Conservation (phyloP, 2,888 invertebrate genomes). For the Amphimallon solstitiale region DNA sequence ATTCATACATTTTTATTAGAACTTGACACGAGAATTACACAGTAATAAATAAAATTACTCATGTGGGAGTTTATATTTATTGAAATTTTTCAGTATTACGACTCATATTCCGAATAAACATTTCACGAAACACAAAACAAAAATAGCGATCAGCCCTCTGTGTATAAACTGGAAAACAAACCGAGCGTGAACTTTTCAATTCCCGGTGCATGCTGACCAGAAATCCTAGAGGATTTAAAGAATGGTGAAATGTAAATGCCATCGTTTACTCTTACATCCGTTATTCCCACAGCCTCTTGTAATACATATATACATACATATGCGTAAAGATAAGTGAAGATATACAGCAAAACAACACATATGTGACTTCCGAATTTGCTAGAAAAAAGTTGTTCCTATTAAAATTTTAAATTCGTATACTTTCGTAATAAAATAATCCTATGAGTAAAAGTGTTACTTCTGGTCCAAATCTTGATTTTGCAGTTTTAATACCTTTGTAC, state of each 20-base stretch:
- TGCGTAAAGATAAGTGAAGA: no score
- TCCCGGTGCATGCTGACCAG: neutral
- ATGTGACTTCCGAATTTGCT: no score
- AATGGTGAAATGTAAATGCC: neutral
- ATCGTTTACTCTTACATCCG: neutral
- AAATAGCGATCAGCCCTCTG: neutral
- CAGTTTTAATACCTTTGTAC: no score
- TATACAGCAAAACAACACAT: no score
- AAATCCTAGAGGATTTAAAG: slow-evolving; percentile 4
- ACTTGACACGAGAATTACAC: no score
- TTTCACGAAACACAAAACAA: neutral
- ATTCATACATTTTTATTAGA: no score
- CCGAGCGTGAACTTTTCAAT: slow-evolving; percentile 16
- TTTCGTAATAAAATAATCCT: no score
- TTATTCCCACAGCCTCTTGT: neutral
- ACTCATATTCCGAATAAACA: neutral
- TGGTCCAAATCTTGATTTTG: no score
- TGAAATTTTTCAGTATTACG: slow-evolving; percentile 2
- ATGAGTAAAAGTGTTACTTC: no score
- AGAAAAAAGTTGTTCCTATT: no score
- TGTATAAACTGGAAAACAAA: slow-evolving; percentile 14
- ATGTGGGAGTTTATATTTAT: neutral
- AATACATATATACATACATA: no score
- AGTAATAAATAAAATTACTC: slow-evolving; percentile 12
- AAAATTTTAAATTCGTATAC: no score